phyloP scores from a whole-genome alignment of 1,140 invertebrate species.

The Nephila pilipes region DNA sequence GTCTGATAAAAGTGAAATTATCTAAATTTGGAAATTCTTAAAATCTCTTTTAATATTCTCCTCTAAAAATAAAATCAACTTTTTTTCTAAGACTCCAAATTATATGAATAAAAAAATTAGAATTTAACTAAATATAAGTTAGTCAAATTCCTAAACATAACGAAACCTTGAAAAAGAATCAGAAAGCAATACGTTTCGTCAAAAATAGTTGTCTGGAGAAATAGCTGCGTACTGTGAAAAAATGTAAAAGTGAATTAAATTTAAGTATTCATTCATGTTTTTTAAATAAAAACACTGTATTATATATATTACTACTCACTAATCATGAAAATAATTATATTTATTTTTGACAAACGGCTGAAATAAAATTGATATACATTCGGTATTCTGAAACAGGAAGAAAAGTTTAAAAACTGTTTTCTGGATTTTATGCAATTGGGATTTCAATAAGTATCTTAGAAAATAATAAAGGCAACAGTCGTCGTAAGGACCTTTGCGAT shows the following conservation, averaged over 20 bases:
- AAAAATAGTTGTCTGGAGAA: background rate
- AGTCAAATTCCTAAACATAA: no score
- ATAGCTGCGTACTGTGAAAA: background rate
- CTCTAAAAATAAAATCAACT: no score
- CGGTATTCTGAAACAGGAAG: background rate
- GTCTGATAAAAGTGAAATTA: no score
- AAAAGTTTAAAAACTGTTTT: background rate
- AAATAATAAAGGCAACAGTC: background rate
- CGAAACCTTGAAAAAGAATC: background rate
- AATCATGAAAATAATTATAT: background rate
- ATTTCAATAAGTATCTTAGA: background rate
- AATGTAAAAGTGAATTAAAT: background rate
- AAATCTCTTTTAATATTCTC: no score
- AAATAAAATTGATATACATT: background rate
- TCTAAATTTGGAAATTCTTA: no score
- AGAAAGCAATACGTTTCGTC: background rate
- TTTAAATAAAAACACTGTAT: background rate
- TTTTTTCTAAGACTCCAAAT: no score
- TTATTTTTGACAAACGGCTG: background rate
- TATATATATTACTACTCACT: background rate
- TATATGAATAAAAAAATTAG: no score
- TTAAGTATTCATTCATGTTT: background rate
- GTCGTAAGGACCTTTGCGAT: background rate
- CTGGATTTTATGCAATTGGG: background rate
- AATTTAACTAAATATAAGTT: no score